Conservation (phyloP, 2,797 vertebrate species). For the Oreonectes daqikongensis region DNA sequence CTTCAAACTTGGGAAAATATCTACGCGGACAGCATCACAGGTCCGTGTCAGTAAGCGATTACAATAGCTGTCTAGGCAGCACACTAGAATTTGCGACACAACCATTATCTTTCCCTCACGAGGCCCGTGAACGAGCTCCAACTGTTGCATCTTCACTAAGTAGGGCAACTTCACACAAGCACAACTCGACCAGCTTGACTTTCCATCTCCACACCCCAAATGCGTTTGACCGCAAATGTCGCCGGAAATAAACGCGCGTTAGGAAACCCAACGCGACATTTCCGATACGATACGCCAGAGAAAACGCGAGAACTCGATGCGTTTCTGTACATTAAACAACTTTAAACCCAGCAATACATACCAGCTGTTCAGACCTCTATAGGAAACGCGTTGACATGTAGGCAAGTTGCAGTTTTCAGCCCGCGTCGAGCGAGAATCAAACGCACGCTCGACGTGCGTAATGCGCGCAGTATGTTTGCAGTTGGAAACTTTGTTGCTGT, state of each 20-base stretch:
- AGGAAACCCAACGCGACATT: not conserved
- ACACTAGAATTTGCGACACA: not conserved
- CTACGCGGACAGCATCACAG: not conserved
- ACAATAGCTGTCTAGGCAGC: not conserved
- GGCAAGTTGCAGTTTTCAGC: conserved; percentile 68
- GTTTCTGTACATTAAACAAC: not conserved
- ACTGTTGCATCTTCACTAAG: conserved; percentile 71
- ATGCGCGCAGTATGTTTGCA: conserved; percentile 32
- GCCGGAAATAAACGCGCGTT: not conserved
- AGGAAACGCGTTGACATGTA: conserved; percentile 75
- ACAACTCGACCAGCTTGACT: not conserved
- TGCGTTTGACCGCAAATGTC: not conserved
- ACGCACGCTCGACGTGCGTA: conserved; percentile 33
- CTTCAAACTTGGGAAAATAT: not conserved
- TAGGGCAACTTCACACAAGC: conserved; percentile 63
- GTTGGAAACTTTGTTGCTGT: conserved; percentile 64
- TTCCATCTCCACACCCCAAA: not conserved
- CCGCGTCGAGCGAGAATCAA: conserved; percentile 21
- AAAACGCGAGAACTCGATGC: not conserved
- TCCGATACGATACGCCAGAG: not conserved
- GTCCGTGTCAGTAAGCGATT: not conserved
- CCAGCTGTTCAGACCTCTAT: conserved; percentile 77
- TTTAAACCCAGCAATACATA: conserved; percentile 66
- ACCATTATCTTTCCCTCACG: not conserved
- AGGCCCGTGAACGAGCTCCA: conserved; percentile 45